Evolutionary conservation across 2,888 invertebrate species (phyloP).

Genomic region (Metalampra italica): DNA sequence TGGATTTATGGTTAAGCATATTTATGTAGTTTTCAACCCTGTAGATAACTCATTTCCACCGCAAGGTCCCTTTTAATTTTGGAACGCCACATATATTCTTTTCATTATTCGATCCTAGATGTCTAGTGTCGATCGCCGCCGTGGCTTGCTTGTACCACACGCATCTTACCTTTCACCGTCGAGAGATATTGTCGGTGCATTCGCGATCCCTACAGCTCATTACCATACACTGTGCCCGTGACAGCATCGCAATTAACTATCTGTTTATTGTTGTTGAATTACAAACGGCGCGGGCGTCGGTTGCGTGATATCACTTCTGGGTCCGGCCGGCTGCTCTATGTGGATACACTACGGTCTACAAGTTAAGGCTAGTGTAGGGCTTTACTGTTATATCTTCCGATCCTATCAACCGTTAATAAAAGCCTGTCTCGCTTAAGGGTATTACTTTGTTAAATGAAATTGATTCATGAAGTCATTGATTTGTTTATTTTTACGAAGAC

Average conservation of each 20-base stretch:
- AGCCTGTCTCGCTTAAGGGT: no score
- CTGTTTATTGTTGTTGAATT: slow-evolving; percentile 78
- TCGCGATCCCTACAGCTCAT: slow-evolving; percentile 74
- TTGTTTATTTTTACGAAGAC: no score
- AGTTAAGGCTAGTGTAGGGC: background rate
- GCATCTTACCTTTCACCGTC: slow-evolving; percentile 73
- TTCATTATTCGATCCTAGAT: no score
- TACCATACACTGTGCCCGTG: slow-evolving; percentile 77
- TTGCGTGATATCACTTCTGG: slow-evolving; percentile 57
- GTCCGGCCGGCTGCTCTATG: slow-evolving; percentile 13
- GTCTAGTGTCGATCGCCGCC: slow-evolving; percentile 14
- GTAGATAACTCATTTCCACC: background rate
- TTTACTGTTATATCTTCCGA: no score
- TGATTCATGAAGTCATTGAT: no score
- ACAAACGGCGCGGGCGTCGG: slow-evolving; percentile 65
- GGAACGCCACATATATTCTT: no score
- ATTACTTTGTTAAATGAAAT: no score
- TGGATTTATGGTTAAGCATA: no score
- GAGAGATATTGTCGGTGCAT: slow-evolving; percentile 74
- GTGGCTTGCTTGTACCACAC: slow-evolving; percentile 33
- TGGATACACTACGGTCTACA: background rate
- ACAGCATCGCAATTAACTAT: slow-evolving; percentile 78
- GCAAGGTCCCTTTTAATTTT: no score
- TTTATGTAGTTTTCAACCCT: no score
- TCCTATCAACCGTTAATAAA: no score